Base-by-base conservation (phyloP, 2,113 vertebrate species). In the Lagopus leucura region DNA sequence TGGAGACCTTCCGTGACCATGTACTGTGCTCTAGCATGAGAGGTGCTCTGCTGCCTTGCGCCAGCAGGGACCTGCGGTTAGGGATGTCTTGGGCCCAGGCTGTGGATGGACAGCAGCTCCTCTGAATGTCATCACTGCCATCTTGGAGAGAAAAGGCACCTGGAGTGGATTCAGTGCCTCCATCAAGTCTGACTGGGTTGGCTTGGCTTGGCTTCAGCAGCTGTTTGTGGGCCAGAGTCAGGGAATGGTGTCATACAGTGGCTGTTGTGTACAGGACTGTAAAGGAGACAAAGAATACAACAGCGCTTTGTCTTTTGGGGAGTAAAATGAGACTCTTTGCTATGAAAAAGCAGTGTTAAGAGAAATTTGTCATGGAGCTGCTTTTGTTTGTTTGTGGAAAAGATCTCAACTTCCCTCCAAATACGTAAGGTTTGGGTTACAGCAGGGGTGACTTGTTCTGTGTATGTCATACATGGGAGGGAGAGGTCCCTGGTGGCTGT, bases 301-400 rank as follows among this genome's bases (percentile, higher is more conserved):
- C 28, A 80, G 58, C 6, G 24, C 27, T 67, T 82, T 7, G 18
- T 0, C 2, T 63, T 54, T 73, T 58, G 57, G 76, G 38, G 4
- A 89, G 40, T 43, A 69, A 94, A 89, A 40, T 24, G n/a, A 70
- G 28, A 11, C 7, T 22, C 85, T 66, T 32, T 77, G 13, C 47
- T 70, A 10, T 28, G 42, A 70, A 94, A 19, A 21, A 40, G 47
- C 11, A 58, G 12, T 13, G 20, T 48, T 69, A 65, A 66, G 65
- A 74, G 38, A 43, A 38, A 50, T 74, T 52, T 64, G 34, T 47
- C 7, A 20, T 0, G 2, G 63, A 81, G 40, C 47, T 81, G 73
- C 40, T 91, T 70, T 65, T 65, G 9, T 43, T 60, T 82, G 57
- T 58, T 82, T 82, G 38, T 74, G 71, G 67, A 20, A 82, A 71